Conservation (phyloP, 2,113 vertebrate species). For the Diglossa brunneiventris region DNA sequence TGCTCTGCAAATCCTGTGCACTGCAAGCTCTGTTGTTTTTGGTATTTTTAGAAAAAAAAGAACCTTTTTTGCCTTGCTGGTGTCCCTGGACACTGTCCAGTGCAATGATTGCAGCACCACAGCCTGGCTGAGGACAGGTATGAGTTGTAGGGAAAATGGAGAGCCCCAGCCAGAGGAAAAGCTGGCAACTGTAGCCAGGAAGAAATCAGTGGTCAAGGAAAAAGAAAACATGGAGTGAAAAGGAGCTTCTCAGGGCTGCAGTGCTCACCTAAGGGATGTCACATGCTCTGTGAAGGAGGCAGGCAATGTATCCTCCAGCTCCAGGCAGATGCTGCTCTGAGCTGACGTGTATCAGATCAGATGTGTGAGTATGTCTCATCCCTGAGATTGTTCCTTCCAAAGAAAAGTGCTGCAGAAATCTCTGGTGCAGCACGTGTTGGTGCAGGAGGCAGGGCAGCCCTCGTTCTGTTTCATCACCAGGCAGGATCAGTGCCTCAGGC, state of each 20-base stretch:
- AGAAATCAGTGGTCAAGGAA: background rate
- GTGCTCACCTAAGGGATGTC: background rate
- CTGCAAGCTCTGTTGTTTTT: background rate
- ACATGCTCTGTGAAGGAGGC: background rate
- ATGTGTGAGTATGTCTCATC: conserved; percentile 24
- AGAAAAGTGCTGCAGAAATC: background rate
- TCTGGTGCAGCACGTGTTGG: background rate
- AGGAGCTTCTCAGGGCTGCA: background rate
- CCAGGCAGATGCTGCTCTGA: background rate
- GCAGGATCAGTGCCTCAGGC: background rate
- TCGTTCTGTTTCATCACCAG: accelerated
- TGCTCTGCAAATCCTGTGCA: background rate
- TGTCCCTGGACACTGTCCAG: background rate
- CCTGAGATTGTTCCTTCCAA: background rate
- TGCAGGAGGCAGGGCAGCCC: background rate
- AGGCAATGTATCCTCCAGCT: background rate
- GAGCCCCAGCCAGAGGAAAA: background rate
- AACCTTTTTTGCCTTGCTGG: background rate
- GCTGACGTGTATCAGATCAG: background rate
- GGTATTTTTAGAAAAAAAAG: background rate
- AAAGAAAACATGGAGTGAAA: background rate
- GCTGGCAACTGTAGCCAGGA: background rate
- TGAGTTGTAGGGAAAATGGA: background rate
- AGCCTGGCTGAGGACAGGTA: background rate
- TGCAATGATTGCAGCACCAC: background rate